phyloP scores from a whole-genome alignment of 2,113 vertebrate species.

The Trogon melanurus region DNA sequence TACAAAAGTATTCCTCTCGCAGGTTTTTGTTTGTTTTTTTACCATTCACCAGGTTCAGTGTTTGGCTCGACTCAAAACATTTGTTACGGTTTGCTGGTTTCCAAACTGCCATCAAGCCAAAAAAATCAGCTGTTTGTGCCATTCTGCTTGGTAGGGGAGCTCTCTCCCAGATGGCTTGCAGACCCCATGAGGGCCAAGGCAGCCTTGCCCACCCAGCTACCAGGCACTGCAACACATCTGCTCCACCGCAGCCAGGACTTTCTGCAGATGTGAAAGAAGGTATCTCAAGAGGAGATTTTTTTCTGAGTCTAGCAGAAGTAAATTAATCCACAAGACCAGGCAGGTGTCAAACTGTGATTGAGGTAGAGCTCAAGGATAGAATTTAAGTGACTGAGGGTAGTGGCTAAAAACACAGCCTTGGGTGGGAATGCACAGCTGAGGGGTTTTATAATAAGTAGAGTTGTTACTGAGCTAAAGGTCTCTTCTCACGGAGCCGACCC shows the following conservation, averaged over 20 bases:
- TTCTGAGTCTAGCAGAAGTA: constrained; percentile 42
- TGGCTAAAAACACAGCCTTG: background rate
- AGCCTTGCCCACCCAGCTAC: background rate
- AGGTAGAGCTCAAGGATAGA: constrained; percentile 9
- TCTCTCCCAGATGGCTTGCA: background rate
- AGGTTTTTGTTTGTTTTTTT: background rate
- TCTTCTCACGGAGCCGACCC: background rate
- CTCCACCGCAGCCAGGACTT: background rate
- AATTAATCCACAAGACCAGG: constrained; percentile 18
- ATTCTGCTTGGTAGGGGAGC: background rate
- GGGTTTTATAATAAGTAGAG: constrained; percentile 27
- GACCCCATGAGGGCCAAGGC: background rate
- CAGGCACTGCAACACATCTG: background rate
- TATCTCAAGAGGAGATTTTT: background rate
- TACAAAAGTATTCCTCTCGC: background rate
- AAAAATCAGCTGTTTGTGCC: background rate
- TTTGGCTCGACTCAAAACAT: background rate
- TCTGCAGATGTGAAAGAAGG: background rate
- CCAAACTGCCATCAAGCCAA: background rate
- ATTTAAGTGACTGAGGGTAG: background rate
- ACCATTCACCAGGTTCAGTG: background rate
- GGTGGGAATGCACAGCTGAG: background rate
- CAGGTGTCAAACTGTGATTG: constrained; percentile 5
- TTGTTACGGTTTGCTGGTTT: background rate
- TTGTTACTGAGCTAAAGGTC: constrained; percentile 52